A percentile compares a stretch with the other conserved stretches of the same genome.
Conservation (phyloP, 2,113 vertebrate genomes). For the Albula glossodonta region DNA sequence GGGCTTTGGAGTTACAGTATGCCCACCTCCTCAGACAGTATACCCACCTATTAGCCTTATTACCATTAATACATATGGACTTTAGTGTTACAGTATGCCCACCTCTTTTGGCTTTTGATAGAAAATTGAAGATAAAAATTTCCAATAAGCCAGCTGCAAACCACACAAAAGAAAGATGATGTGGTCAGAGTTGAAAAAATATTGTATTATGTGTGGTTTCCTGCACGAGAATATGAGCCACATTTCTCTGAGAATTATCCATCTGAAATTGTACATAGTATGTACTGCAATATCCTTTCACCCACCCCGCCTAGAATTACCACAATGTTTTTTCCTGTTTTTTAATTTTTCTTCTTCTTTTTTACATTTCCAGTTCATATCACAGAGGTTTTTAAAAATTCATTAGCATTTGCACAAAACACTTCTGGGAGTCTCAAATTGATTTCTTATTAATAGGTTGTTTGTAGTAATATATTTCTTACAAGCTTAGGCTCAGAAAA, state of each 20-base stretch:
- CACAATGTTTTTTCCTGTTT: slow-evolving; percentile 18
- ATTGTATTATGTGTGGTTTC: too few species aligned
- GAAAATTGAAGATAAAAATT: too few species aligned
- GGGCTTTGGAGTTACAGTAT: too few species aligned
- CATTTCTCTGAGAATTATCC: background rate
- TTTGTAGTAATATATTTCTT: slow-evolving; percentile 64
- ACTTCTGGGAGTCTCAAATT: slow-evolving; percentile 61
- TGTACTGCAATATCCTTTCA: background rate
- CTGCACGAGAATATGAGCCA: too few species aligned
- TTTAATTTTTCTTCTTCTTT: slow-evolving; percentile 38
- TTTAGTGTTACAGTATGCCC: too few species aligned
- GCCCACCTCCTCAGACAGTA: too few species aligned
- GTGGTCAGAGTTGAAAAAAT: too few species aligned
- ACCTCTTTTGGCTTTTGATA: too few species aligned
- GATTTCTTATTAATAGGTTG: slow-evolving; percentile 72
- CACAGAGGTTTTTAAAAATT: slow-evolving; percentile 63
- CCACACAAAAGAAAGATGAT: too few species aligned
- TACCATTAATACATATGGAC: too few species aligned
- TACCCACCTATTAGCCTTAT: too few species aligned
- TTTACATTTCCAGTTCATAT: slow-evolving; percentile 59
- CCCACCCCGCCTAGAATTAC: background rate
- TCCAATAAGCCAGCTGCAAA: too few species aligned
- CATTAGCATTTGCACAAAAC: slow-evolving; percentile 58
- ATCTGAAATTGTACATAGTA: background rate
- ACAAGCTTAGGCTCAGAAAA: slow-evolving; percentile 54